Evolutionary conservation across 2,113 vertebrate species (phyloP).

Genomic region (Phyllopteryx taeniolatus): DNA sequence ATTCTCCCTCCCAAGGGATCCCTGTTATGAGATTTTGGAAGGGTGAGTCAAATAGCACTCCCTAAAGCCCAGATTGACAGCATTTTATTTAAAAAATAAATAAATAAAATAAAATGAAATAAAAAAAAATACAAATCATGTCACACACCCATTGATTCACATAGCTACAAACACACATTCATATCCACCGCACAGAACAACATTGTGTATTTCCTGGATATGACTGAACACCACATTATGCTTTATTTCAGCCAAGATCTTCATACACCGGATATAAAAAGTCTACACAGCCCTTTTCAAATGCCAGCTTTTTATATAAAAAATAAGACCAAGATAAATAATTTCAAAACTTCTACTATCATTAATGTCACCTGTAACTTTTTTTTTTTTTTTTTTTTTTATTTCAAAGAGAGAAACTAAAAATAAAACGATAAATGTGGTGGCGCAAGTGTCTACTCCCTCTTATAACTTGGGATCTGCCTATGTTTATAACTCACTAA

Average conservation of each 20-base stretch:
- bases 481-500: too few species aligned
- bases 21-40: slow-evolving; percentile 61
- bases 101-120: not conserved
- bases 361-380: too few species aligned
- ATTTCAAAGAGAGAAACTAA: too few species aligned
- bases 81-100: slow-evolving; percentile 71
- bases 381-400: too few species aligned
- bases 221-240: slow-evolving; percentile 2
- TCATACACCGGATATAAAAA: not conserved
- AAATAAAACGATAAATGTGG: too few species aligned
- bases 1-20: slow-evolving; percentile 56
- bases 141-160: slow-evolving; percentile 18
- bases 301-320: not conserved
- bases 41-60: slow-evolving; percentile 59
- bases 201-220: not conserved
- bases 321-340: not conserved
- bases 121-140: slow-evolving; percentile 23
- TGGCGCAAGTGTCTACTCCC: too few species aligned
- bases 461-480: too few species aligned
- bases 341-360: not conserved
- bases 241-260: not conserved
- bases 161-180: slow-evolving; percentile 23
- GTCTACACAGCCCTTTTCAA: not conserved
- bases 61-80: slow-evolving; percentile 67
- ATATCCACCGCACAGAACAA: slow-evolving; percentile 24